Evolutionary conservation across 2,113 vertebrate genomes (phyloP), one percentile per base, ranked within the genome.

Genomic region (Macrotis lagotis): DNA sequence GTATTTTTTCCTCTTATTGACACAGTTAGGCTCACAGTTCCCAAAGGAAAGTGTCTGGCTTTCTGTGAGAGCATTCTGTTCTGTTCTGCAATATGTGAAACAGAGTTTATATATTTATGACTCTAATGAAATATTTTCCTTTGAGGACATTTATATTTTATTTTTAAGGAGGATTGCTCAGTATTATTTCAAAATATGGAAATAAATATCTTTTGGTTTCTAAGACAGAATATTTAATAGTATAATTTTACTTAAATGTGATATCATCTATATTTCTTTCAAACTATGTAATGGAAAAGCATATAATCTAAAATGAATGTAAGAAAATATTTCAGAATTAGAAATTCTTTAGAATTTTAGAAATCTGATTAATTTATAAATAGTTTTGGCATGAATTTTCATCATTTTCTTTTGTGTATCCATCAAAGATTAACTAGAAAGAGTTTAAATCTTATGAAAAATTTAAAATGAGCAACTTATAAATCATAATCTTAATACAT

Each of bases 91-190:
- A 26, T 94, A 95, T 2, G 16, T 11, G 2, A 22, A 16, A 28
- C 25, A 12, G 52, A 83, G 51, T 48, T 94, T 94, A 24, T 0
- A 50, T 0, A 52, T 91, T 48, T 91, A 0, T 0, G 91, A 89
- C n/a, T 4, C 14, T 25, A 88, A 91, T 92, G 89, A n/a, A 55
- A 51, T 51, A 51, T 26, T 48, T 48, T 25, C 2, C 1, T 31
- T n/a, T 2, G 31, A 93, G 92, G 10, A 22, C 31, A 74, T 92
- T 92, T 94, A 93, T n/a, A 0, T 94, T 9, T 83, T 47, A 37
- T 14, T 0, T 91, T 94, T 0, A 0, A 74, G 51, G 9, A 3
- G 2, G 55, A 94, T 92, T 0, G 0, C 22, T 44, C 37, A 66
- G n/a, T 11, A 93, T 83, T 94, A 47, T 83, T 50, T 14, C 10